Conservation (phyloP, 1,140 invertebrate species). For the Belonocnema kinseyi region DNA sequence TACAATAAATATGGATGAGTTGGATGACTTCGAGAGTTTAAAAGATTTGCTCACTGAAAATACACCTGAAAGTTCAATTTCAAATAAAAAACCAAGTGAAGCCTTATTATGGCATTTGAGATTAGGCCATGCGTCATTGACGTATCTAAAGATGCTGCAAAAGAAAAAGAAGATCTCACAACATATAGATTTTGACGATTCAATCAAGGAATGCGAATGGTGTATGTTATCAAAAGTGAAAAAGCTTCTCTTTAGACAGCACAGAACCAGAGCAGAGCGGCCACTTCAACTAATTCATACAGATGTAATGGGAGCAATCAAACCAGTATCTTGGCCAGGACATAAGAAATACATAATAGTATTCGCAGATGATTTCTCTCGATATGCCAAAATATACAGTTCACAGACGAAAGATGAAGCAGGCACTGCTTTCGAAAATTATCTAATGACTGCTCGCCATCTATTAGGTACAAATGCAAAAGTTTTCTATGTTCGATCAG, state of each 20-base stretch:
- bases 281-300: conserved; percentile 39
- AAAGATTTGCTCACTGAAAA: conserved; percentile 37
- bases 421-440: not conserved
- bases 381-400: too few species aligned
- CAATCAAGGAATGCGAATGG: conserved; percentile 49
- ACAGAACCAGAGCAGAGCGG: conserved; percentile 39
- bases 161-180: conserved; percentile 44
- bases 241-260: conserved; percentile 45
- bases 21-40: conserved; percentile 32
- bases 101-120: conserved; percentile 51
- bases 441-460: conserved; percentile 37
- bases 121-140: conserved; percentile 52
- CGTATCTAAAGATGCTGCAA: conserved; percentile 49
- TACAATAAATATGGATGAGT: conserved; percentile 45
- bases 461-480: conserved; percentile 41
- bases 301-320: conserved; percentile 46
- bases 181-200: conserved; percentile 49
- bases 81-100: conserved; percentile 40
- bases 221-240: conserved; percentile 48
- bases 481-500: conserved; percentile 45
- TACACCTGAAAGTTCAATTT: conserved; percentile 23
- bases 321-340: conserved; percentile 34
- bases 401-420: too few species aligned
- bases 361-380: too few species aligned
- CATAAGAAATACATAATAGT: too few species aligned